Percentiles rank a stretch among this genome's conserved stretches.
Conservation (phyloP, 2,113 vertebrate genomes). For the Lamprotornis superbus region DNA sequence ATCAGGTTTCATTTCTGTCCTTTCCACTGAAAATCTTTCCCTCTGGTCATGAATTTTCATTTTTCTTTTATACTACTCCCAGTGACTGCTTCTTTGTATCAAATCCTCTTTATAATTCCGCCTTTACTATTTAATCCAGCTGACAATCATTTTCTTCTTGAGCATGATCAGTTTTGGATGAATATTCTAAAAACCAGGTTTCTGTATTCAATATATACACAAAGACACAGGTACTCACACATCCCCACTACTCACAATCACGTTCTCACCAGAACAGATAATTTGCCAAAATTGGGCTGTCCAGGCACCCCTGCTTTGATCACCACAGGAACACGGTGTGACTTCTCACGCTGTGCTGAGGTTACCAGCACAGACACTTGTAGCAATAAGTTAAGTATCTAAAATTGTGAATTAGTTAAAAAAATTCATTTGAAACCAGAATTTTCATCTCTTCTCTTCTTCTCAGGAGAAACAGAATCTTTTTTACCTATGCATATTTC, state of each 20-base stretch:
- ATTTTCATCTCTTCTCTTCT: neutral
- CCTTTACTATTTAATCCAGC: neutral
- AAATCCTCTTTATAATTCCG: neutral
- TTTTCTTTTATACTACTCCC: neutral
- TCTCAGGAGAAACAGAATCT: neutral
- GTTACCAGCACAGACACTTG: neutral
- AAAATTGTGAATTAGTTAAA: neutral
- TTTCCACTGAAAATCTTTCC: neutral
- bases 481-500: neutral
- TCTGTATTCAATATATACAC: neutral
- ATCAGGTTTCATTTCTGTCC: neutral
- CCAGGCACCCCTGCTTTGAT: no score
- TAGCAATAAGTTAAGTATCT: neutral
- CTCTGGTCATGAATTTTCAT: neutral
- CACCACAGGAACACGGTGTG: accelerated
- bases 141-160: neutral
- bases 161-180: accelerated
- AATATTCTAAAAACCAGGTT: neutral
- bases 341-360: neutral
- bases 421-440: neutral
- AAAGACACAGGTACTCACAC: neutral
- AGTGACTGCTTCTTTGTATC: neutral
- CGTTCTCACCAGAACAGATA: neutral
- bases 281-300: neutral
- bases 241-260: neutral